These are phyloP conservation scores for Sinelater perroti DNA, from an alignment of 2,888 invertebrate genomes.

Conservation along the genomic window DNA sequence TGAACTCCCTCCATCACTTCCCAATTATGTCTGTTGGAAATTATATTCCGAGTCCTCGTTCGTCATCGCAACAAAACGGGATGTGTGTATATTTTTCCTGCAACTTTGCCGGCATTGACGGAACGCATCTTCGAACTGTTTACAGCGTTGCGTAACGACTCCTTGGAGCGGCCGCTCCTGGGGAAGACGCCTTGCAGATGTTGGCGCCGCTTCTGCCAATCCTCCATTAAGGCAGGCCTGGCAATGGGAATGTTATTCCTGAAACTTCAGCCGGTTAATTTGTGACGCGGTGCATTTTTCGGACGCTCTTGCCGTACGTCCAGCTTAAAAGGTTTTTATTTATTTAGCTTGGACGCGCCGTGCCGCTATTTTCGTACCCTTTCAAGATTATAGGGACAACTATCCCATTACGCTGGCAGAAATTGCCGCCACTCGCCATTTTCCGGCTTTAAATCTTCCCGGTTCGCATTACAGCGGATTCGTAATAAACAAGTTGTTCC, in stretches of 20 bases:
- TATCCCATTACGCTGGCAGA: background rate
- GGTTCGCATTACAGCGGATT: constrained; percentile 3
- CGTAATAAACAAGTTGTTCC: constrained; percentile 12
- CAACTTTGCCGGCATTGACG: background rate
- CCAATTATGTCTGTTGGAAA: too few species aligned
- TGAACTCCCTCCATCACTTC: too few species aligned
- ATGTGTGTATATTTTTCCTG: too few species aligned
- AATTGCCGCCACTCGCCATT: too few species aligned
- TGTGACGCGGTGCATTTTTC: constrained; percentile 14
- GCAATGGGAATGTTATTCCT: constrained; percentile 32
- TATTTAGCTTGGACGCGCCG: constrained; percentile 19
- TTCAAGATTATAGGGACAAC: too few species aligned
- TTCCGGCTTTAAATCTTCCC: too few species aligned
- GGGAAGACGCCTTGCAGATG: constrained; percentile 17
- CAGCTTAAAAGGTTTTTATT: constrained; percentile 25
- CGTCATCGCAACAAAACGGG: too few species aligned
- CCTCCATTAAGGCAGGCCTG: constrained; percentile 26
- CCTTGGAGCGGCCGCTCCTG: background rate
- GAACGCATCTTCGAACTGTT: background rate
- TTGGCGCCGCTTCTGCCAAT: constrained; percentile 14
- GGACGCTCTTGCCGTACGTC: constrained; percentile 9
- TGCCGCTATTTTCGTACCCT: too few species aligned
- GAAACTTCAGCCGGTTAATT: constrained; percentile 21
- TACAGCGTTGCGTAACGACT: background rate
- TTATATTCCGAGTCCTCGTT: too few species aligned